Conservation (phyloP, 1,140 invertebrate genomes). For the Octopus bimaculoides region DNA sequence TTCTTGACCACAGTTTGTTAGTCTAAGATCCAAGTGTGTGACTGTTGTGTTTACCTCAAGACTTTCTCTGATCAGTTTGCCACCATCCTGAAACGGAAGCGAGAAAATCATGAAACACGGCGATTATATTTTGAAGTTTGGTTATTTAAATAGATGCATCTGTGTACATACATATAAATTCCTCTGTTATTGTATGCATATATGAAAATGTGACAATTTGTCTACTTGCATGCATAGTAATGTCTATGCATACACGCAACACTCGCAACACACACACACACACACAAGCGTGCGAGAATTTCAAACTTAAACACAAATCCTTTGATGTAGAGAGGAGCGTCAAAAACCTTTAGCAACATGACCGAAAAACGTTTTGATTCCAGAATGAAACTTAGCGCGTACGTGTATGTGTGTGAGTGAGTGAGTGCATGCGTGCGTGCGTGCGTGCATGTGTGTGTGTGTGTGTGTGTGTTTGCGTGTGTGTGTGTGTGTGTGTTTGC, state of each 20-base stretch:
- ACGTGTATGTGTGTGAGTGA: no score
- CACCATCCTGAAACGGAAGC: conserved; percentile 50
- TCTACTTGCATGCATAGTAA: not conserved
- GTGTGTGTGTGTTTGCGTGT: not conserved
- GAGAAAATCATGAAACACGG: not conserved
- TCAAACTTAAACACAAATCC: no score
- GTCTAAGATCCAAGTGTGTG: conserved; percentile 51
- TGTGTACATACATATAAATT: not conserved
- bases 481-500: not conserved
- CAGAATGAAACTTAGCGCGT: no score
- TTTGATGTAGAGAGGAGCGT: no score
- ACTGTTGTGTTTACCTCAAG: conserved; percentile 56
- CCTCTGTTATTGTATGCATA: not conserved
- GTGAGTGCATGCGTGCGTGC: no score
- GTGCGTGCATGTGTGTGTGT: not conserved
- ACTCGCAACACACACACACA: no score
- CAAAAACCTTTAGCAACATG: no score
- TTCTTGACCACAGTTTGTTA: conserved; percentile 57
- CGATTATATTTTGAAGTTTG: not conserved
- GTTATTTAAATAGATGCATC: not conserved
- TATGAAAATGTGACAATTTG: not conserved
- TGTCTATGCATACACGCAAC: no score
- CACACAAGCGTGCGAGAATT: no score
- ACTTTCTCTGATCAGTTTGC: conserved; percentile 55
- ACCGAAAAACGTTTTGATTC: no score